A percentile compares a stretch with the other conserved stretches of the same genome.
Conservation (phyloP, 2,797 vertebrate genomes). For the Cheirogaleus major region DNA sequence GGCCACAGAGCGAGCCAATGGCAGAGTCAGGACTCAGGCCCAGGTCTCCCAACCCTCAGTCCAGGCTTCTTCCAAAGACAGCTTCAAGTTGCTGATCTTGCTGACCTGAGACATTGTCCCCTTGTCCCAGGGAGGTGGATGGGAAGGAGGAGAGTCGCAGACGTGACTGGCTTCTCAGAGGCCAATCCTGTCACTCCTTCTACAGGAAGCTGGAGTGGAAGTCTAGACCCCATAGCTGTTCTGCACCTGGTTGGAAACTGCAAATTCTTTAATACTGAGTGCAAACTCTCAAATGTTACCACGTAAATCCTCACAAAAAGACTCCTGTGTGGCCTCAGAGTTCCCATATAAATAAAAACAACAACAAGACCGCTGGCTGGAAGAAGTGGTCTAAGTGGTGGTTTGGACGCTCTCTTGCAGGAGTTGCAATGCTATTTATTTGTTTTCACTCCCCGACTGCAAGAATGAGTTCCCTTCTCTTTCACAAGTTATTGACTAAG, state of each 20-base stretch:
- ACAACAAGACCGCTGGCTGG: not conserved
- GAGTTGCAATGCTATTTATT: not conserved
- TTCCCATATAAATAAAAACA: not conserved
- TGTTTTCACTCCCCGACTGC: not conserved
- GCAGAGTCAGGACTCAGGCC: not conserved
- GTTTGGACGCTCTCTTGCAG: not conserved
- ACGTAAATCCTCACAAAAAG: not conserved
- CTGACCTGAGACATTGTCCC: not conserved
- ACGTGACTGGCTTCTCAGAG: not conserved
- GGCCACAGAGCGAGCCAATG: not conserved
- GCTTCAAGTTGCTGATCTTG: not conserved
- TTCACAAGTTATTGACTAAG: not conserved
- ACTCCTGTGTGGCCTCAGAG: not conserved
- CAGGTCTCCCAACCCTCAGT: not conserved
- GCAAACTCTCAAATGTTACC: not conserved
- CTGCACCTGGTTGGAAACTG: not conserved
- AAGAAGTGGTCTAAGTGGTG: not conserved
- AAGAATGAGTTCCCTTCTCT: not conserved
- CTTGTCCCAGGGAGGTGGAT: not conserved
- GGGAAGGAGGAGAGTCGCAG: not conserved
- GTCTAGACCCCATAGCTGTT: not conserved
- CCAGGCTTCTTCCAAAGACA: not conserved
- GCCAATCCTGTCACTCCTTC: too few species aligned
- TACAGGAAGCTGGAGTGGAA: not conserved
- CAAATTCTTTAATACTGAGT: not conserved